Conservation (phyloP, 2,888 invertebrate species). For the Drosophila yooni region DNA sequence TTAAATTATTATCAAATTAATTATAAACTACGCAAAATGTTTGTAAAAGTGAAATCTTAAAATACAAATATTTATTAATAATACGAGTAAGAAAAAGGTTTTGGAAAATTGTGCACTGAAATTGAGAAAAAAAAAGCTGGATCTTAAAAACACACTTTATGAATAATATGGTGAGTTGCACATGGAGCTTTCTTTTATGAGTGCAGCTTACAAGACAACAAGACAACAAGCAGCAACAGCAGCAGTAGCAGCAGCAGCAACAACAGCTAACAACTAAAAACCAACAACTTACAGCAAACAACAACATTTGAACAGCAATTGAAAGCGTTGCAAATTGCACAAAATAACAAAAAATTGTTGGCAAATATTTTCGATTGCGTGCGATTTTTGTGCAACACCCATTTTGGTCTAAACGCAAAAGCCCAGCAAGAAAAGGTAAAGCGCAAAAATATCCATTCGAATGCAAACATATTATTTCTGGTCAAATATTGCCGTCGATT, state of each 20-base stretch:
- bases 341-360: conserved; percentile 2
- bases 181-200: neutral
- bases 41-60: no score
- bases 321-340: conserved; percentile 44
- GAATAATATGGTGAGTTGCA: neutral
- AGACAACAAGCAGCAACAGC: neutral
- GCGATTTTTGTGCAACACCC: conserved; percentile 21
- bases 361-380: conserved; percentile 44
- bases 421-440: neutral
- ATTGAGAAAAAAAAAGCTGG: neutral
- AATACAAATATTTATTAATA: no score
- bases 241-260: neutral
- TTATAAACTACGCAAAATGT: no score
- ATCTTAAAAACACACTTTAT: neutral
- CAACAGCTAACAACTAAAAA: conserved; percentile 5
- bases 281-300: conserved; percentile 24
- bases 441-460: conserved; percentile 8
- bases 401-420: conserved; percentile 1
- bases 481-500: conserved; percentile 4
- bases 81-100: no score
- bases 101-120: neutral
- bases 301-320: conserved; percentile 25
- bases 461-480: conserved; percentile 14
- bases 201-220: conserved; percentile 6
- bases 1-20: no score